Evolutionary conservation across 2,797 vertebrate genomes (phyloP), one percentile per base, ranked within the genome.

Genomic region (Todus mexicanus): DNA sequence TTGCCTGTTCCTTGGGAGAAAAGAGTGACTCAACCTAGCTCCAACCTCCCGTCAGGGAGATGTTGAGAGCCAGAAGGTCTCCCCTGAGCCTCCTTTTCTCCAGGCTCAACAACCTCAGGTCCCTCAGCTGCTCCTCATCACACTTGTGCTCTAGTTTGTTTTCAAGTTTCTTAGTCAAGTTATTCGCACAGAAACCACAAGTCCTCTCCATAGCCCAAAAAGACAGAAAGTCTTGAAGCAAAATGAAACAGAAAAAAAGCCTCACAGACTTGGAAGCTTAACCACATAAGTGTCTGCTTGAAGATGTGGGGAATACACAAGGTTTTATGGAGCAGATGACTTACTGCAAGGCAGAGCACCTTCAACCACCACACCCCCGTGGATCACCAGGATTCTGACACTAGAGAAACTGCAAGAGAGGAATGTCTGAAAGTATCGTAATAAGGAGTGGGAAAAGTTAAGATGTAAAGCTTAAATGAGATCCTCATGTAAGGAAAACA

Each of bases 211-310:
- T 0, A n/a, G 15, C 18, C 25, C 21, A 20, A 11, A 26, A 31
- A 23, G 33, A 53, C 5, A 11, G 50, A 25, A 83, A 53, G 23
- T 11, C 20, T 26, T 21, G 15, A 33, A n/a, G 33, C 9, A 31
- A 54, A 56, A 60, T 43, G 26, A 56, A 69, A 15, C 16, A 18
- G 20, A 38, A 14, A 3, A 5, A 38, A 48, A 37, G 15, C 31
- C 14, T 1, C 15, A 54, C 54, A 63, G 64, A 6, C n/a, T 1
- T n/a, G 42, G 56, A 45, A 33, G 7, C 13, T 43, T 12, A 26
- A 15, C 5, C 50, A 15, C 26, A 15, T 2, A 2, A 0, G 0
- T 6, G 66, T 53, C 43, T 60, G 48, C 12, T 0, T 25, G 54
- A 15, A 35, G 45, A 6, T 2, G 40, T 10, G 50, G 54, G 35